A percentile compares a stretch with the other conserved stretches of the same genome.
Evolutionary conservation across 2,113 vertebrate genomes (phyloP).

Genomic region (Gymnocephalus cernua): DNA sequence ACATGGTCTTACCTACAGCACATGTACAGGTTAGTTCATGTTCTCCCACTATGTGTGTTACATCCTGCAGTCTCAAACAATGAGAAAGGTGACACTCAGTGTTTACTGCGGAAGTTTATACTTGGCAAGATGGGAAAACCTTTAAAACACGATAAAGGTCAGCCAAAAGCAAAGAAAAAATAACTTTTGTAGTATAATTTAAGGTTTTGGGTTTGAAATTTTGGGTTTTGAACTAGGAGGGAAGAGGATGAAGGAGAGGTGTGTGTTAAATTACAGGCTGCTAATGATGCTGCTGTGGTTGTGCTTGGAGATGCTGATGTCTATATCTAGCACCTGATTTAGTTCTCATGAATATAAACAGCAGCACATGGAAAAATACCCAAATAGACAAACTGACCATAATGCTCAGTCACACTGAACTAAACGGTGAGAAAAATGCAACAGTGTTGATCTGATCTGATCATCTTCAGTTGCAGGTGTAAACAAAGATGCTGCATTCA

Average conservation of each 20-base stretch:
- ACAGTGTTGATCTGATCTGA: background rate
- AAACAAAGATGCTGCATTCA: background rate
- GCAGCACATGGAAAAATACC: background rate
- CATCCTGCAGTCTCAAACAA: conserved; percentile 20
- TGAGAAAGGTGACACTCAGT: conserved; percentile 23
- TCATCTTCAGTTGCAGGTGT: background rate
- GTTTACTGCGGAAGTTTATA: conserved; percentile 35
- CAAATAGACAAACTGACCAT: background rate
- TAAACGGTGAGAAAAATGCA: background rate
- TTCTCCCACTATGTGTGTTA: background rate
- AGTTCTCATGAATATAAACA: background rate
- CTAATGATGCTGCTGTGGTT: too few species aligned
- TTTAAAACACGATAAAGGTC: conserved; percentile 15
- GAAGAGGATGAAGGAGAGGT: background rate
- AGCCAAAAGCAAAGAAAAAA: conserved; percentile 1
- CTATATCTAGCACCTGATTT: background rate
- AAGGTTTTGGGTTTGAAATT: background rate
- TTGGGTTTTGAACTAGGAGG: background rate
- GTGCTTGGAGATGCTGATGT: too few species aligned
- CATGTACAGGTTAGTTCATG: conserved; percentile 33
- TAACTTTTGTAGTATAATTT: background rate
- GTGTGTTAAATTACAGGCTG: background rate
- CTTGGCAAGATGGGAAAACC: conserved; percentile 16
- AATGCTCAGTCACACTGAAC: background rate
- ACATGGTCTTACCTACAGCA: conserved; percentile 44